Percentiles rank a stretch among this genome's conserved stretches.
Conservation (phyloP, 2,888 invertebrate species). For the Pecten maximus region DNA sequence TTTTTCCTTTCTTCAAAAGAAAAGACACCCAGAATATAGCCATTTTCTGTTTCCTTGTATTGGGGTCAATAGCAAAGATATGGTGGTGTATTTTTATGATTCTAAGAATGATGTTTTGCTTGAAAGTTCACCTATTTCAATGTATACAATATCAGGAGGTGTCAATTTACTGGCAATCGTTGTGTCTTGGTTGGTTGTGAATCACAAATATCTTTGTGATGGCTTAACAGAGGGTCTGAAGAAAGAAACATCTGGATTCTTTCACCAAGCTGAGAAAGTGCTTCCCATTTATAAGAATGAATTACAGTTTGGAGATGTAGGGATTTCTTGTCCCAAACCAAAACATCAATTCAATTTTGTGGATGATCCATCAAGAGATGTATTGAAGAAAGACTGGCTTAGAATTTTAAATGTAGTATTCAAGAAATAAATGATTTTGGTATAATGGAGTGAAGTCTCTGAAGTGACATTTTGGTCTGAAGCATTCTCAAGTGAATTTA, state of each 20-base stretch:
- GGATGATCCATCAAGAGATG: background rate
- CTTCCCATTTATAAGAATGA: constrained; percentile 39
- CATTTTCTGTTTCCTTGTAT: constrained; percentile 42
- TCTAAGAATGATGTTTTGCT: constrained; percentile 33
- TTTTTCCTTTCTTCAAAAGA: constrained; percentile 43
- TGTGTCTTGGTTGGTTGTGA: constrained; percentile 40
- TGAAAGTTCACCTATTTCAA: constrained; percentile 37
- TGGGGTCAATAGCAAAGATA: background rate
- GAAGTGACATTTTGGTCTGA: too few relatives aligned
- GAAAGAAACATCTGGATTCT: constrained; percentile 30
- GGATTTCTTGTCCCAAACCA: background rate
- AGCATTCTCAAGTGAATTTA: too few relatives aligned
- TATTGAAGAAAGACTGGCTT: too few relatives aligned
- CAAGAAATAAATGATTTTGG: too few relatives aligned
- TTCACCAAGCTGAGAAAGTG: constrained; percentile 31
- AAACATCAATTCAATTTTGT: background rate
- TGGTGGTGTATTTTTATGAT: constrained; percentile 39
- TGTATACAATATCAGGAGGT: background rate
- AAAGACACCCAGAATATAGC: constrained; percentile 31
- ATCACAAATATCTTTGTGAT: constrained; percentile 40
- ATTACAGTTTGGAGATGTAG: constrained; percentile 31
- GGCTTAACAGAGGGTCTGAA: constrained; percentile 38
- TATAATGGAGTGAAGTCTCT: too few relatives aligned
- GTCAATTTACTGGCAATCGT: constrained; percentile 26
- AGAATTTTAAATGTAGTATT: too few relatives aligned